Evolutionary conservation across 2,797 vertebrate species (phyloP).

Genomic region (Mycteria americana): DNA sequence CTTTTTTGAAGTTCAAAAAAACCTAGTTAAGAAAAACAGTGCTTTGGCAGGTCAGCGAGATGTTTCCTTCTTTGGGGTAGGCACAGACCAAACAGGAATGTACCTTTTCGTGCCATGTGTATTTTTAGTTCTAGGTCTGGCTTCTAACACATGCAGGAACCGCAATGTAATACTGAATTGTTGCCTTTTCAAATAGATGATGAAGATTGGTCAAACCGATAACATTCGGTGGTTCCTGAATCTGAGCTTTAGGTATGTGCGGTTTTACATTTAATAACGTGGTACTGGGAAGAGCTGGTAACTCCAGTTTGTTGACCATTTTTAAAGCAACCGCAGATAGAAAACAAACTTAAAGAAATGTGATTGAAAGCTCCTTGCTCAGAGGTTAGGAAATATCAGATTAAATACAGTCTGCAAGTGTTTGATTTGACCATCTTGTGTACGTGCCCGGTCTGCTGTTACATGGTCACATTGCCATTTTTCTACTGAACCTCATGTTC

Average conservation of each 20-base stretch:
- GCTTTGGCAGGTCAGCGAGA: not conserved
- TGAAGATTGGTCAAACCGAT: conserved; percentile 16
- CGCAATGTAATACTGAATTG: not conserved
- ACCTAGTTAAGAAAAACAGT: not conserved
- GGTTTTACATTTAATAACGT: not conserved
- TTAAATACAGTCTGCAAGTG: not conserved
- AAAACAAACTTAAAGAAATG: not conserved
- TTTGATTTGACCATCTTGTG: not conserved
- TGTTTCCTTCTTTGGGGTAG: conserved; percentile 13
- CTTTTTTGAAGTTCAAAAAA: not conserved
- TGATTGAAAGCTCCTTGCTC: not conserved
- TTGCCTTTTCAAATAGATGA: conserved; percentile 21
- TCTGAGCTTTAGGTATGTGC: not conserved
- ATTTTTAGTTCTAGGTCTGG: conserved; percentile 39
- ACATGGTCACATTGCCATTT: not conserved
- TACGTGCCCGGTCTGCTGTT: not conserved
- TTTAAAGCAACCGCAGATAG: not conserved
- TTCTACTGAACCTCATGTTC: not conserved
- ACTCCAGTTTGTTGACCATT: not conserved
- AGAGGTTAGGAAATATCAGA: not conserved
- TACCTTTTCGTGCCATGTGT: conserved; percentile 22
- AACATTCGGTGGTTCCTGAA: not conserved
- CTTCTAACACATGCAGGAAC: conserved; percentile 21
- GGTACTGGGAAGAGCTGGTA: not conserved
- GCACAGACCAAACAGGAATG: not conserved